These are phyloP conservation scores for Zingel zingel DNA, from an alignment of 2,113 vertebrate genomes.

Conservation along the genomic window DNA sequence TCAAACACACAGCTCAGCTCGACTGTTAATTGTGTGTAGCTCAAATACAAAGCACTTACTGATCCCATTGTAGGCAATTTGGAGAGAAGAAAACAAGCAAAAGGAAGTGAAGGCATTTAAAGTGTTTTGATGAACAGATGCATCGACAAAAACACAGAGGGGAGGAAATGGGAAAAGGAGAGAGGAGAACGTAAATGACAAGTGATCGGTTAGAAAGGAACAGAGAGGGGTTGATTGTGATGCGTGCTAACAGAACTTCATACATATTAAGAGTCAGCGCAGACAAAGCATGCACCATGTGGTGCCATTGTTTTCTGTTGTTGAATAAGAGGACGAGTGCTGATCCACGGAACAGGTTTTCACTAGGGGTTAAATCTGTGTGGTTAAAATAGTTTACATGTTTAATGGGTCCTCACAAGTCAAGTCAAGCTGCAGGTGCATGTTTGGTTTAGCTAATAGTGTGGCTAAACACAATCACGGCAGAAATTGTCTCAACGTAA, in stretches of 20 bases:
- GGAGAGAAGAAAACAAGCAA: background rate
- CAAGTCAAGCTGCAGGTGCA: no score
- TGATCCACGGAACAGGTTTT: no score
- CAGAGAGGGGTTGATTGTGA: constrained; percentile 37
- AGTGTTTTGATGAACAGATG: background rate
- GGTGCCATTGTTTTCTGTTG: constrained; percentile 13
- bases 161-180: background rate
- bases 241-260: constrained; percentile 12
- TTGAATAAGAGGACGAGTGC: background rate
- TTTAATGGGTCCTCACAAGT: background rate
- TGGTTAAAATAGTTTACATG: background rate
- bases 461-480: no score
- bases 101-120: background rate
- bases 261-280: constrained; percentile 42
- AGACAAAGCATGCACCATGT: constrained; percentile 11
- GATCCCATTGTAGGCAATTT: constrained; percentile 25
- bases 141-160: background rate
- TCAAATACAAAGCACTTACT: constrained; percentile 31
- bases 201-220: constrained; percentile 2
- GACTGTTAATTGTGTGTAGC: constrained; percentile 11
- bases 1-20: background rate
- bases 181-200: constrained; percentile 29
- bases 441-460: no score
- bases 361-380: background rate
- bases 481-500: no score